Conservation (phyloP, 2,113 vertebrate species). For the Plestiodon gilberti region DNA sequence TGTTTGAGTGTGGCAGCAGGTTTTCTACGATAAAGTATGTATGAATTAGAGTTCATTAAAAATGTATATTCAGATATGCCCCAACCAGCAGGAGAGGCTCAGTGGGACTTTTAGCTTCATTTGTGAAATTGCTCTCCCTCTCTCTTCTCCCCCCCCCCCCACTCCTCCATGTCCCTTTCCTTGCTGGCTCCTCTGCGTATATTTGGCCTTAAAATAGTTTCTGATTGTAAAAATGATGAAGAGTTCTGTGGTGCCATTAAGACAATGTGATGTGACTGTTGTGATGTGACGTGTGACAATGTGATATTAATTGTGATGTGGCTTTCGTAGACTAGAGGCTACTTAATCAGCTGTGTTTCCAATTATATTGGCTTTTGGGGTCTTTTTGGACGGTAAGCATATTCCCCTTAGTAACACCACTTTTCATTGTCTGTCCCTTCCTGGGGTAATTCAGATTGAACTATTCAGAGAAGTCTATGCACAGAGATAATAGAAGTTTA, state of each 20-base stretch:
- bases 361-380: background rate
- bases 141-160: background rate
- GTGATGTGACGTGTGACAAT: too few species aligned
- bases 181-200: background rate
- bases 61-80: too few species aligned
- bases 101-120: background rate
- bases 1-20: too few species aligned
- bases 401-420: background rate
- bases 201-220: background rate
- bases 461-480: conserved; percentile 11
- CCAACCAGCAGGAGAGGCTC: background rate
- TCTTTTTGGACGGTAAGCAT: background rate
- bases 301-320: background rate
- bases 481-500: conserved; percentile 17
- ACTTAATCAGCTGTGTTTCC: background rate
- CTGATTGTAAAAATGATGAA: background rate
- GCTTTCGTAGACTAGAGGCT: background rate
- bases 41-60: too few species aligned
- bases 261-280: too few species aligned
- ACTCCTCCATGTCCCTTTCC: too few species aligned
- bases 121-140: background rate
- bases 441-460: conserved; percentile 17
- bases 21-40: too few species aligned
- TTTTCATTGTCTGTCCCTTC: background rate
- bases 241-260: background rate